These are phyloP conservation scores for Prunella fulvescens DNA, from an alignment of 2,113 vertebrate species.

Conservation along the genomic window DNA sequence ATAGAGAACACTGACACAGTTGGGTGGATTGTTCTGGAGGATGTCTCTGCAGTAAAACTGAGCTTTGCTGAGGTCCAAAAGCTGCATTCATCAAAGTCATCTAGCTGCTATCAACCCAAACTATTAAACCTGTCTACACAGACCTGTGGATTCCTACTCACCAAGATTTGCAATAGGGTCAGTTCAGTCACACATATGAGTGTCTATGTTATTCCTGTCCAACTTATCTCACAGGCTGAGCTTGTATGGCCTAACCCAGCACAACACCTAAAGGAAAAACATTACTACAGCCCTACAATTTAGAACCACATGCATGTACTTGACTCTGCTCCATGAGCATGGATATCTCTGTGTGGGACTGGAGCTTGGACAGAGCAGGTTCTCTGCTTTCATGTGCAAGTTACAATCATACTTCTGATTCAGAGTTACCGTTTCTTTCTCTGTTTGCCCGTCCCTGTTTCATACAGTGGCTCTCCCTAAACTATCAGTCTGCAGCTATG, in stretches of 20 bases:
- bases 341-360: background rate
- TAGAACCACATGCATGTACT: background rate
- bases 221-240: background rate
- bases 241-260: background rate
- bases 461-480: background rate
- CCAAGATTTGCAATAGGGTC: background rate
- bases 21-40: background rate
- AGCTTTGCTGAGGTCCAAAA: background rate
- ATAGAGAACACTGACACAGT: background rate
- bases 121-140: background rate
- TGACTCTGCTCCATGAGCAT: background rate
- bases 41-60: background rate
- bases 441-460: background rate
- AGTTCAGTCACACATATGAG: background rate
- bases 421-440: background rate
- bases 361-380: background rate
- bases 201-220: background rate
- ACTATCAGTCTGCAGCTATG: background rate
- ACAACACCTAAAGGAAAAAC: background rate
- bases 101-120: background rate
- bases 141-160: background rate
- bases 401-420: background rate
- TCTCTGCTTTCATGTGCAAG: background rate
- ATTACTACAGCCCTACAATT: background rate
- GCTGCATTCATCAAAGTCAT: background rate